phyloP scores from a whole-genome alignment of 2,888 invertebrate genomes.

The Cerastis leucographa region DNA sequence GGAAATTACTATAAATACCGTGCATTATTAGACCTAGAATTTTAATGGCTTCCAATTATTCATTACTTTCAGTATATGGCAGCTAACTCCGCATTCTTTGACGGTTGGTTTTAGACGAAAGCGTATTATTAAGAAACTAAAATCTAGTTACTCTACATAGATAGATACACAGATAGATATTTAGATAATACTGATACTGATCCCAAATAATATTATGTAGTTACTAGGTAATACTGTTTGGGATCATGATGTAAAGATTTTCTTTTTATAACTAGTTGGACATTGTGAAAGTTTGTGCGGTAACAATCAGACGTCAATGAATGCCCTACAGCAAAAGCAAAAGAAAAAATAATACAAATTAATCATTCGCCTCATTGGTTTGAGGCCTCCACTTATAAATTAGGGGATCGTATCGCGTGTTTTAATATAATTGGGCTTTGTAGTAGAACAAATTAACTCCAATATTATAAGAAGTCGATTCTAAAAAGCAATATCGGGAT shows the following conservation, averaged over 20 bases:
- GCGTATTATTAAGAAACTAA: slow-evolving; percentile 44
- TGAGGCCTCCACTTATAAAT: slow-evolving; percentile 2
- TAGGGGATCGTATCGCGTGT: slow-evolving; percentile 7
- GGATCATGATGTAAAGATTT: slow-evolving; percentile 29
- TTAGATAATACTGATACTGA: no score
- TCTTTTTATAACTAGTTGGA: slow-evolving; percentile 30
- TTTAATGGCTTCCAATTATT: slow-evolving; percentile 53
- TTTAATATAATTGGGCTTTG: slow-evolving; percentile 10
- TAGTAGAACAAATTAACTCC: background rate
- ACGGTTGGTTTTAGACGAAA: slow-evolving; percentile 27
- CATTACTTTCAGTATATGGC: slow-evolving; percentile 34
- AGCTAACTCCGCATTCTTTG: slow-evolving; percentile 27
- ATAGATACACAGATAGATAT: no score
- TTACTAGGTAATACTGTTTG: slow-evolving; percentile 13
- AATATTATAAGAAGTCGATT: background rate
- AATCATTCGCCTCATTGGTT: slow-evolving; percentile 49
- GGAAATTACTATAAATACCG: slow-evolving; percentile 57
- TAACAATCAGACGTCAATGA: slow-evolving; percentile 44
- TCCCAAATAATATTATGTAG: background rate
- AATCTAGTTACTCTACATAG: no score
- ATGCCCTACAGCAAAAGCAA: slow-evolving; percentile 51
- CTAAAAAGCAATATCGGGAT: background rate
- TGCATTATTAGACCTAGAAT: slow-evolving; percentile 62
- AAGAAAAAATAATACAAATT: slow-evolving; percentile 46
- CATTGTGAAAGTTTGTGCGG: slow-evolving; percentile 57